A percentile compares a stretch with the other conserved stretches of the same genome.
Conservation (phyloP, 2,888 invertebrate genomes). For the Stratiomys singularior region DNA sequence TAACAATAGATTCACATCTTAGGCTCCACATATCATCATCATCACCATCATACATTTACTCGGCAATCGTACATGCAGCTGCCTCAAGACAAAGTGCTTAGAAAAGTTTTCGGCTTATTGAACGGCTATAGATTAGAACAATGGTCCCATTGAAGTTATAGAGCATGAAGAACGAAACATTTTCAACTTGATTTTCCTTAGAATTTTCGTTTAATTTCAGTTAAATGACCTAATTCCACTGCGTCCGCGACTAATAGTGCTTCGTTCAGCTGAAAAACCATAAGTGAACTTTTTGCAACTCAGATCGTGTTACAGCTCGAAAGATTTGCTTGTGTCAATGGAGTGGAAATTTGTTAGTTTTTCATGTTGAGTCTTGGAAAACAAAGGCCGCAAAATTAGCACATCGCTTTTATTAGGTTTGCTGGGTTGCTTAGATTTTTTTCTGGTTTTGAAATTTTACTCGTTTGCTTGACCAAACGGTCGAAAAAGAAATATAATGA, state of each 20-base stretch:
- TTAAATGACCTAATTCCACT: constrained; percentile 37
- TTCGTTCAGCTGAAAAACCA: not conserved
- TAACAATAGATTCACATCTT: not conserved
- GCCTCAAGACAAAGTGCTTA: constrained; percentile 14
- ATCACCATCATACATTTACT: not conserved
- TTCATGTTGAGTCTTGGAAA: constrained; percentile 4
- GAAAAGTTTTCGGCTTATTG: constrained; percentile 24
- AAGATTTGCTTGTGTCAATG: constrained; percentile 19
- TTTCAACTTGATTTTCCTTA: not conserved
- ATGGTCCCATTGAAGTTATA: constrained; percentile 26
- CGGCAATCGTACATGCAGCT: not conserved
- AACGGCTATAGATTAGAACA: constrained; percentile 31
- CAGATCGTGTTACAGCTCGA: not conserved
- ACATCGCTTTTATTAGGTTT: not conserved
- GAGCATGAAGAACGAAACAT: constrained; percentile 28
- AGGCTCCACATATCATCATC: not conserved
- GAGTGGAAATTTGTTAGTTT: constrained; percentile 31
- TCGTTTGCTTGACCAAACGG: too few species aligned
- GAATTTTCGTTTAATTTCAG: constrained; percentile 29
- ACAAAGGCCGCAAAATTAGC: constrained; percentile 3
- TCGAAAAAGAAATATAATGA: too few species aligned
- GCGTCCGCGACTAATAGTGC: not conserved
- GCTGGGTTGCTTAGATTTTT: too few species aligned
- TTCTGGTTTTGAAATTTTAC: too few species aligned
- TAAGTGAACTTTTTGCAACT: not conserved